Conservation (phyloP, 2,888 invertebrate species). For the Cartodere bifasciata region DNA sequence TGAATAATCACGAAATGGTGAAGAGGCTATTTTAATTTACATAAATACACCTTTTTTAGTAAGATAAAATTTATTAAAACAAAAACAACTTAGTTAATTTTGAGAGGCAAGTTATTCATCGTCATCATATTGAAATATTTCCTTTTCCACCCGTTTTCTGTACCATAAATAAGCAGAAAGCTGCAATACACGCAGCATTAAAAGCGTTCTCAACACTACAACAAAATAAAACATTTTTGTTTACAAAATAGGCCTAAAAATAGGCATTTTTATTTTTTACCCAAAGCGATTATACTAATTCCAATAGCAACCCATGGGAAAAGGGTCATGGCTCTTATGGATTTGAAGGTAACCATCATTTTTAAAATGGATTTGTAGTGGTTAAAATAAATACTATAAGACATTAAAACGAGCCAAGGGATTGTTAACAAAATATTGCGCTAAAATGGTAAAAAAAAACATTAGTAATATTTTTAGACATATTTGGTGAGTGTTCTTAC, state of each 20-base stretch:
- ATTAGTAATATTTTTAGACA: neutral
- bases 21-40: too few species aligned
- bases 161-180: constrained; percentile 28
- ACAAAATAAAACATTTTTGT: constrained; percentile 1
- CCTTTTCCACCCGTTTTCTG: constrained; percentile 25
- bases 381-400: constrained; percentile 26
- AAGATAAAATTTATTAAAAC: too few species aligned
- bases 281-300: constrained; percentile 9
- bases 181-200: constrained; percentile 24
- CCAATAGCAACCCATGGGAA: constrained; percentile 22
- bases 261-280: constrained; percentile 5
- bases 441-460: constrained; percentile 13
- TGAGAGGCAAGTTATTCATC: constrained; percentile 38
- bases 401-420: constrained; percentile 27
- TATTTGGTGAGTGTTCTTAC: constrained; percentile 12
- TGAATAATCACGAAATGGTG: too few species aligned
- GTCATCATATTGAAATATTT: constrained; percentile 22
- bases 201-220: constrained; percentile 21
- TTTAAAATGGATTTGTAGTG: constrained; percentile 23
- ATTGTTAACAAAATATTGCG: constrained; percentile 21
- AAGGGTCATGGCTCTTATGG: constrained; percentile 16
- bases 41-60: too few species aligned
- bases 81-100: too few species aligned
- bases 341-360: constrained; percentile 21
- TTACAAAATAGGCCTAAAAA: neutral